Conservation (phyloP, 1,140 invertebrate genomes). For the Phortica variegata region DNA sequence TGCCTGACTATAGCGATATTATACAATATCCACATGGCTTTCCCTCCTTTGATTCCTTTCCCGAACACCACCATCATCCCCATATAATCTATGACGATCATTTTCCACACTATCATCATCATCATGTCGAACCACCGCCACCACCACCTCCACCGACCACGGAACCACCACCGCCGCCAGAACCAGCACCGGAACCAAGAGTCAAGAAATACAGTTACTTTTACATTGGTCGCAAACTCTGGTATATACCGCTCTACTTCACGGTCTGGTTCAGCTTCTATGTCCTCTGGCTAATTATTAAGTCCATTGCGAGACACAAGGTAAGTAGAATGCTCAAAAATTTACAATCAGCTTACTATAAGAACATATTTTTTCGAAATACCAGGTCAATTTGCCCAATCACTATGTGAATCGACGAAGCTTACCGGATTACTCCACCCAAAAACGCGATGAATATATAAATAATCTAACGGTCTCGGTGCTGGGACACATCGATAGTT, state of each 20-base stretch:
- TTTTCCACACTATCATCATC: conserved; percentile 57
- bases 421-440: conserved; percentile 24
- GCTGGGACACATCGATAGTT: conserved; percentile 50
- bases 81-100: conserved; percentile 57
- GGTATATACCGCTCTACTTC: conserved; percentile 80
- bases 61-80: conserved; percentile 34
- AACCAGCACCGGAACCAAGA: conserved; percentile 65
- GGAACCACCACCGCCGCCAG: conserved; percentile 54
- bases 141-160: conserved; percentile 56
- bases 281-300: conserved; percentile 73
- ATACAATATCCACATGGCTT: conserved; percentile 22
- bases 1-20: conserved; percentile 18
- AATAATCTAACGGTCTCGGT: conserved; percentile 49
- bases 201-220: conserved; percentile 80
- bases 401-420: conserved; percentile 41
- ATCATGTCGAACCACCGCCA: conserved; percentile 42
- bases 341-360: background rate
- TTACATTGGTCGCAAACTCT: conserved; percentile 76
- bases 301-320: conserved; percentile 77
- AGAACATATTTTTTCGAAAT: conserved; percentile 62
- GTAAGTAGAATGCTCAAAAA: conserved; percentile 47
- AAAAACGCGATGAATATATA: conserved; percentile 37
- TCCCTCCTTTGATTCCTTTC: conserved; percentile 48
- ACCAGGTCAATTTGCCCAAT: conserved; percentile 63
- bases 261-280: conserved; percentile 81